Base-by-base conservation (phyloP, 2,797 vertebrate species). In the Hozukius guyotensis region DNA sequence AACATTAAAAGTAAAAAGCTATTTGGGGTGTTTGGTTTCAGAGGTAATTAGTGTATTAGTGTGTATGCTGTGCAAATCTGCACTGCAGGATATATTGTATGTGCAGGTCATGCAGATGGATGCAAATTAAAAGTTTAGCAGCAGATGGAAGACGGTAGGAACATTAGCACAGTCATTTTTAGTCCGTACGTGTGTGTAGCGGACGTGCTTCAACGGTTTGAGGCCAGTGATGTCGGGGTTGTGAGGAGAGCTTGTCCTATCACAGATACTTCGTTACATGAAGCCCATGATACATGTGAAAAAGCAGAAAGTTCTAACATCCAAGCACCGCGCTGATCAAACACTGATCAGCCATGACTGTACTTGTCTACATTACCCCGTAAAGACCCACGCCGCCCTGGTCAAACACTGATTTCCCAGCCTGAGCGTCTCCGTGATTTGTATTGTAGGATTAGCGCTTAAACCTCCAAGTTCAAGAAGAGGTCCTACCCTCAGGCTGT, bases 391-490 rank as follows among this genome's bases (percentile, higher is more conserved):
- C 29, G 65, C 53, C 22, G 22, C 78, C 42, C 31, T 59, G 85
- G 82, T 80, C 82, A 81, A 88, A 77, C 67, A 52, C 59, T 71
- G 73, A 91, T 86, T 89, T 90, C 80, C 77, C 57, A 77, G 79
- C 24, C 34, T 67, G 52, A 1, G 46, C 6, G 11, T 71, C 38
- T 36, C 67, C 24, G 59, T 65, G 53, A 89, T 84, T 78, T n/a
- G 34, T 79, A 82, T 79, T 82, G 78, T 56, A 68, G 77, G 84
- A 89, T 93, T 88, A 90, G 55, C 8, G 11, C 59, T 68, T 32
- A 79, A 80, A 87, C 79, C 82, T 75, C 64, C 31, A 75, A 78
- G 81, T 89, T 85, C 75, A 68, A 22, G 32, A 66, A 62, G 61
- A 72, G 24, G 72, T 74, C 79, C 62, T 31, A 80, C 59, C 93